phyloP scores from a whole-genome alignment of 2,888 invertebrate species.

The Meghimatium bilineatum region DNA sequence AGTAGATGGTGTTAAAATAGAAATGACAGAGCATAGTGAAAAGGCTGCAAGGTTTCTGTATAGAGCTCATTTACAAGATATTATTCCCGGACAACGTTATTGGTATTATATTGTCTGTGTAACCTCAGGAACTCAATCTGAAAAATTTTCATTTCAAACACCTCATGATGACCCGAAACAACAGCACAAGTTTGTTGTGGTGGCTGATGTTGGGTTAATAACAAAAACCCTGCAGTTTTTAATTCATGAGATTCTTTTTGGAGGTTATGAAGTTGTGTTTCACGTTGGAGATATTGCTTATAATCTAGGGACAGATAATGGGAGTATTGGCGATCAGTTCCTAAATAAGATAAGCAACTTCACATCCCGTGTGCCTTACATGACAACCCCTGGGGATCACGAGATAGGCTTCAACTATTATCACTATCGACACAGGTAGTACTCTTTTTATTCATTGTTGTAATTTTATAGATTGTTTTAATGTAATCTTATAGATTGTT shows the following conservation, averaged over 20 bases:
- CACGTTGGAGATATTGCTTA: constrained; percentile 75
- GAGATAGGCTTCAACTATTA: constrained; percentile 59
- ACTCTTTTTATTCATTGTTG: not conserved
- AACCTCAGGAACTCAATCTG: constrained; percentile 56
- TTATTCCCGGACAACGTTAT: constrained; percentile 61
- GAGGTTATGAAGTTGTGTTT: constrained; percentile 66
- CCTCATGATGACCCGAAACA: constrained; percentile 61
- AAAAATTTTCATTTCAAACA: constrained; percentile 69
- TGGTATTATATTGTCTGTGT: constrained; percentile 62
- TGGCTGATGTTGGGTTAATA: constrained; percentile 72
- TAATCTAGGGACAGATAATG: constrained; percentile 67
- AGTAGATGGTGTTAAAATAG: constrained; percentile 55
- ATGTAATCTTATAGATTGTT: too few relatives aligned
- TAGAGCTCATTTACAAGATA: constrained; percentile 59
- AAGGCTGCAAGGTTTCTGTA: constrained; percentile 63
- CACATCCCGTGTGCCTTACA: constrained; percentile 71
- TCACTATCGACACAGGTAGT: constrained; percentile 66
- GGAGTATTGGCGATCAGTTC: constrained; percentile 71
- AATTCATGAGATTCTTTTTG: constrained; percentile 62
- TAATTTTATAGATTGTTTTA: too few relatives aligned
- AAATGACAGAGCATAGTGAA: constrained; percentile 57
- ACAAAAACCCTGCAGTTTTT: constrained; percentile 62
- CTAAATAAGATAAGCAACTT: constrained; percentile 68
- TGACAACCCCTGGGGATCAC: constrained; percentile 72
- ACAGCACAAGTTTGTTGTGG: constrained; percentile 68